Percentiles rank a stretch among this genome's conserved stretches.
Conservation (phyloP, 2,113 vertebrate species). For the Orthonyx spaldingii region DNA sequence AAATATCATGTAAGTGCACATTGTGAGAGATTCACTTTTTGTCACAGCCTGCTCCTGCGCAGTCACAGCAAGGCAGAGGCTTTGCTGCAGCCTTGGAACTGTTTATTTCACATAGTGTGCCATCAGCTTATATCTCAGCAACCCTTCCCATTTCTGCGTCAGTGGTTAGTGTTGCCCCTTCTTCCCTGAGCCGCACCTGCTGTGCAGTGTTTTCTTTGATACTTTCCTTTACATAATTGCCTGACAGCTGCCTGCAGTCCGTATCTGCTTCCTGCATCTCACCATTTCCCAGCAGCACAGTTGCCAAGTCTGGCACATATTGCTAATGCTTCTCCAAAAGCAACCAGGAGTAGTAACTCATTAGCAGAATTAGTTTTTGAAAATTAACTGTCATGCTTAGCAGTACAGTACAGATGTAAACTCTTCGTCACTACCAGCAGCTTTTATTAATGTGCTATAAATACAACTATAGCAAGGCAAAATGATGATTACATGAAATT, state of each 20-base stretch:
- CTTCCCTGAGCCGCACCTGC: not conserved
- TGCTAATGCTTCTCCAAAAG: not conserved
- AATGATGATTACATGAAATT: not conserved
- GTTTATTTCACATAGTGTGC: not conserved
- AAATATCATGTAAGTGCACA: accelerated
- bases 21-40: not conserved
- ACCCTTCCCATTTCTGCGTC: not conserved
- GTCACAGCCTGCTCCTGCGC: accelerated
- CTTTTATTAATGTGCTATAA: not conserved
- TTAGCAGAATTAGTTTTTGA: conserved; percentile 8
- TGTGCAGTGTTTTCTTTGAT: not conserved
- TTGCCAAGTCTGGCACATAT: not conserved
- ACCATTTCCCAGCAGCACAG: not conserved
- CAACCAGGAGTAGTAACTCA: not conserved
- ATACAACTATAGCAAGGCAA: not conserved
- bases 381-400: conserved; percentile 6
- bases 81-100: not conserved
- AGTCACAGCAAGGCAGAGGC: not conserved
- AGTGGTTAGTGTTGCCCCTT: not conserved
- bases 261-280: not conserved
- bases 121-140: not conserved
- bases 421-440: not conserved
- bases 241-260: not conserved
- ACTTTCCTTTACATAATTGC: not conserved
- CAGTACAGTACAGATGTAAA: not conserved